These are phyloP conservation scores for Platalea minor DNA, from an alignment of 2,797 vertebrate species.

Conservation along the genomic window DNA sequence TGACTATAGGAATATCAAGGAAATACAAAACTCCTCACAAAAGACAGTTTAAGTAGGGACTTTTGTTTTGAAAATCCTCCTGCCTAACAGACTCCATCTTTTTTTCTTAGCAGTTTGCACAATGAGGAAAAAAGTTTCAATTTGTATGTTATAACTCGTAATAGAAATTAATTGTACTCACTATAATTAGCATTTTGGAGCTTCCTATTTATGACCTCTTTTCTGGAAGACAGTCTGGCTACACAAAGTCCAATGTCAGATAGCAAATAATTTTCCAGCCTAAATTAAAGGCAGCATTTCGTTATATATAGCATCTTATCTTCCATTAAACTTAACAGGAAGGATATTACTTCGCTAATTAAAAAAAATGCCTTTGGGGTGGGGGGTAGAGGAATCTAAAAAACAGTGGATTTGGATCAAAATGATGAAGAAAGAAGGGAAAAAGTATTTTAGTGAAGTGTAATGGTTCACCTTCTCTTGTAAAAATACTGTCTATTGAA, in stretches of 20 bases:
- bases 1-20: neutral
- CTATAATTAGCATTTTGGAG: conserved; percentile 24
- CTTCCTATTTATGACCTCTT: conserved; percentile 8
- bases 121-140: neutral
- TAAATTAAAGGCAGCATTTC: conserved; percentile 30
- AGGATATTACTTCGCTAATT: conserved; percentile 44
- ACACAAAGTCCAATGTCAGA: neutral
- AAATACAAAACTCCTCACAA: neutral
- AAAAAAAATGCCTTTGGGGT: neutral
- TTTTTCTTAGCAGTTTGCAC: neutral
- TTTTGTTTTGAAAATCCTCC: neutral
- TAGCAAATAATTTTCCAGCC: neutral
- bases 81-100: neutral
- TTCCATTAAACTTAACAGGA: conserved; percentile 17
- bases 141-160: neutral
- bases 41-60: neutral
- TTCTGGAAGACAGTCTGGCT: conserved; percentile 14
- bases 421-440: neutral
- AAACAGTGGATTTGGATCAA: neutral
- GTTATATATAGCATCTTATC: conserved; percentile 17
- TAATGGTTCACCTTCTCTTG: neutral
- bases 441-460: neutral
- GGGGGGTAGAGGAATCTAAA: neutral
- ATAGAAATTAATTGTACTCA: conserved; percentile 12
- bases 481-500: neutral